Percentiles rank a stretch among this genome's conserved stretches.
These are phyloP conservation scores for Falco concolor DNA, from an alignment of 2,797 vertebrate genomes.

Conservation along the genomic window DNA sequence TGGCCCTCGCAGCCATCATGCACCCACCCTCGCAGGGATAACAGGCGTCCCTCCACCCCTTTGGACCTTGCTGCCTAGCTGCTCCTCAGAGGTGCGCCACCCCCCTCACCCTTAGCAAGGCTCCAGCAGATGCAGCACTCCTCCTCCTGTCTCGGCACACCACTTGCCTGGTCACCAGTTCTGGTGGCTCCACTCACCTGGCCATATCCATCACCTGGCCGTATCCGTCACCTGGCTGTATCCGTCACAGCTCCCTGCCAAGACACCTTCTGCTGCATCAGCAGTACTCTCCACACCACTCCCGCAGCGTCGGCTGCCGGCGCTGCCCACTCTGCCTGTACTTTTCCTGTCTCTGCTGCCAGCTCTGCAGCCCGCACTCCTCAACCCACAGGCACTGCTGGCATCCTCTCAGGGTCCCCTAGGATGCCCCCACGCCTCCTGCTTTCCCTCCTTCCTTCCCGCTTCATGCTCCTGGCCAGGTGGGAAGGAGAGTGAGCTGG, in stretches of 20 bases:
- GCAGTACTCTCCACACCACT: not conserved
- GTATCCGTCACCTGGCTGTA: not conserved
- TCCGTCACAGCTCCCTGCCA: not conserved
- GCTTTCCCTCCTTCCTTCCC: not conserved
- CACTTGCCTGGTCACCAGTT: not conserved
- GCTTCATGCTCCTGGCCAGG: not conserved
- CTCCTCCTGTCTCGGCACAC: not conserved
- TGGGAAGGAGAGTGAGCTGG: not conserved
- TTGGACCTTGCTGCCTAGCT: not conserved
- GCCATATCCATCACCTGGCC: rapidly evolving
- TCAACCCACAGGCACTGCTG: not conserved
- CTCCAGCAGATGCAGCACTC: not conserved
- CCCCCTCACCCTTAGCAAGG: not conserved
- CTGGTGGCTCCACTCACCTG: not conserved
- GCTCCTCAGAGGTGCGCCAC: not conserved
- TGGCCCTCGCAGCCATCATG: not conserved
- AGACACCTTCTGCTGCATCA: slow-evolving; percentile 38
- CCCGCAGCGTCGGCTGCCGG: not conserved
- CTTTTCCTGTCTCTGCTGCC: not conserved
- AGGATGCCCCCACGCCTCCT: not conserved
- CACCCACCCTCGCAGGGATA: not conserved
- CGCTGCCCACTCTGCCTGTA: not conserved
- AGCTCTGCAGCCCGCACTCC: slow-evolving; percentile 14
- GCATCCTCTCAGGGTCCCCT: not conserved
- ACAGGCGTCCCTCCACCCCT: not conserved